Evolutionary conservation across 2,888 invertebrate species (phyloP).

Genomic region (Sylvicola cinctus): DNA sequence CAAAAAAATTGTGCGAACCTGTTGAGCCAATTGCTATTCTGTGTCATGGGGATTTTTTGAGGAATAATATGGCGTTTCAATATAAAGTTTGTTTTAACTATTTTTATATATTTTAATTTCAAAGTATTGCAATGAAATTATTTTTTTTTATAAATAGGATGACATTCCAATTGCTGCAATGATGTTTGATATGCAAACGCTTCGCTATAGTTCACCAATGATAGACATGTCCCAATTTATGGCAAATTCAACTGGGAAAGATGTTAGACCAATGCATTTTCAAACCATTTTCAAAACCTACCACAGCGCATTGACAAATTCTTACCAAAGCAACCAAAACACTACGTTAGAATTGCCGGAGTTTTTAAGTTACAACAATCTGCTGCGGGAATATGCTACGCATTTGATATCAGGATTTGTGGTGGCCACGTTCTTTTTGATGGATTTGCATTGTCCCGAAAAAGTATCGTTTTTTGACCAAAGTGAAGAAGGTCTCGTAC

Average conservation of each 20-base stretch:
- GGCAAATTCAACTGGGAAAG: conserved; percentile 14
- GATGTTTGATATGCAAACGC: conserved; percentile 25
- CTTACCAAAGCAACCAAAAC: conserved; percentile 6
- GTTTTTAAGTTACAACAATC: conserved; percentile 11
- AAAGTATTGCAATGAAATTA: background rate
- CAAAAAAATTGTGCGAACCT: conserved; percentile 14
- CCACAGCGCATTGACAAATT: conserved; percentile 13
- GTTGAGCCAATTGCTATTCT: conserved; percentile 18
- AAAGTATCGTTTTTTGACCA: conserved; percentile 9
- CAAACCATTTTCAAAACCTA: conserved; percentile 17
- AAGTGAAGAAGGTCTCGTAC: conserved; percentile 9
- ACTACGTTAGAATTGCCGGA: conserved; percentile 11
- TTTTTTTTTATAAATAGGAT: background rate
- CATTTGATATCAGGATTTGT: conserved; percentile 14
- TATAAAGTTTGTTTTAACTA: conserved; percentile 9
- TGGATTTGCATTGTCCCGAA: conserved; percentile 13
- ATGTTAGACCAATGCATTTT: conserved; percentile 16
- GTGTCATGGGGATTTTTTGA: conserved; percentile 22
- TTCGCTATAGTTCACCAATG: conserved; percentile 22
- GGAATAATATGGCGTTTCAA: conserved; percentile 22
- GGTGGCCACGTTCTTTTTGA: conserved; percentile 15
- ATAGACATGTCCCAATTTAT: conserved; percentile 18
- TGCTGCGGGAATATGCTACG: conserved; percentile 18
- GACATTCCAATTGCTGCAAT: conserved; percentile 15
- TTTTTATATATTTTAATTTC: background rate